Percentiles rank a stretch among this genome's conserved stretches.
These are phyloP conservation scores for Bombus affinis DNA, from an alignment of 1,140 invertebrate species.

Conservation along the genomic window DNA sequence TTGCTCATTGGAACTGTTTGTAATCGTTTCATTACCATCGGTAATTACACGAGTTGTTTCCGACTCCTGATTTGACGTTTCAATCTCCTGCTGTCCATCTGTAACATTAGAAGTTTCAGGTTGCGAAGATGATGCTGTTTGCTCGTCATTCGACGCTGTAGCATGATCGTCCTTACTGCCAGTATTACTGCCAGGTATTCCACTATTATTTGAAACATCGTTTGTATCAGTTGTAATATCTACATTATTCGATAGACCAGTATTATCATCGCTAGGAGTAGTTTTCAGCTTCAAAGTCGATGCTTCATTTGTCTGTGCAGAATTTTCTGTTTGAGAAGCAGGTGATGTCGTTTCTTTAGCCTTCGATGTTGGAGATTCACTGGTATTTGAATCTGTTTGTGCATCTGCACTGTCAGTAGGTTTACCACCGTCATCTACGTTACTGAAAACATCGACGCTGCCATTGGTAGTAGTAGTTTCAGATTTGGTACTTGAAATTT, in stretches of 20 bases:
- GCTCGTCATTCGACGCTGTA: no score
- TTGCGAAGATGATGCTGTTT: neutral
- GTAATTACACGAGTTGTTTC: neutral
- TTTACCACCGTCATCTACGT: neutral
- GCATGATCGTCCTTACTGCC: neutral
- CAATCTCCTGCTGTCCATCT: neutral
- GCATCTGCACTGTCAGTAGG: neutral
- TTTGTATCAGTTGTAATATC: neutral
- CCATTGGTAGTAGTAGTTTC: neutral
- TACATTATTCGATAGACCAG: neutral
- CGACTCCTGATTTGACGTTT: neutral
- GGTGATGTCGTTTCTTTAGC: rapidly evolving
- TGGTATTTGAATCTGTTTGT: neutral
- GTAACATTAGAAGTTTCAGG: neutral
- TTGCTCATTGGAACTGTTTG: neutral
- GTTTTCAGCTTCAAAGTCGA: no score
- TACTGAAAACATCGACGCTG: neutral
- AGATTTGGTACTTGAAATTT: neutral
- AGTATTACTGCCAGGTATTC: neutral
- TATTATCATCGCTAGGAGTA: neutral
- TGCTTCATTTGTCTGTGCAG: no score
- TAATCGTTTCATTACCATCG: neutral
- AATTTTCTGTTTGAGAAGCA: neutral
- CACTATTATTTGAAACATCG: no score
- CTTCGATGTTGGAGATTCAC: neutral